Conservation (phyloP, 2,888 invertebrate genomes). For the Athalia circularis region DNA sequence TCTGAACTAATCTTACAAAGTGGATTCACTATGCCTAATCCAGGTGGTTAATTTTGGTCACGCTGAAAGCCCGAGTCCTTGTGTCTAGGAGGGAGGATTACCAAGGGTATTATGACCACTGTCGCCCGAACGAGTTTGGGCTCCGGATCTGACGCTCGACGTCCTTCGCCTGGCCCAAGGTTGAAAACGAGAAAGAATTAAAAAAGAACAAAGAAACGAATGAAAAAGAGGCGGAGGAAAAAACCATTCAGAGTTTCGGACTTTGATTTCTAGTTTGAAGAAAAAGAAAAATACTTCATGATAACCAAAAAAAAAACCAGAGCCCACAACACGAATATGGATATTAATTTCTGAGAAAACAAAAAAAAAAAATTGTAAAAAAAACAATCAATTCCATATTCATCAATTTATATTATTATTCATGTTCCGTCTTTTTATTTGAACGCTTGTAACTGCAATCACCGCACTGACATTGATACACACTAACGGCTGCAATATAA, state of each 20-base stretch:
- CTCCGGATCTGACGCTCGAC: neutral
- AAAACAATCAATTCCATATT: too few relatives aligned
- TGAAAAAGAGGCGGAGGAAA: too few relatives aligned
- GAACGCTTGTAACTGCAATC: conserved; percentile 5
- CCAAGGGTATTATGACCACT: neutral
- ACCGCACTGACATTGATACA: conserved; percentile 12
- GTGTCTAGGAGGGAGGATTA: conserved; percentile 21
- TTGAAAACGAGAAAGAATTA: neutral
- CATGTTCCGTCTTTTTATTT: conserved; percentile 34
- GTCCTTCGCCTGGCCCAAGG: too few relatives aligned
- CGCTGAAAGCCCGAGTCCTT: conserved; percentile 17
- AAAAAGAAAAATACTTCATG: too few relatives aligned
- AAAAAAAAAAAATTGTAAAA: too few relatives aligned
- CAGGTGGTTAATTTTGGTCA: conserved; percentile 23
- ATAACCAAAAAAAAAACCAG: too few relatives aligned
- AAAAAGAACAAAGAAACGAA: conserved; percentile 25
- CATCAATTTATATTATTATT: conserved; percentile 48
- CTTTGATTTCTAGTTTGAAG: too few relatives aligned
- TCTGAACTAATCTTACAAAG: conserved; percentile 24
- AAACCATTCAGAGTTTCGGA: too few relatives aligned
- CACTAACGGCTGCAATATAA: neutral
- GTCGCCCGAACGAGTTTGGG: neutral
- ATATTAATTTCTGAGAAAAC: too few relatives aligned
- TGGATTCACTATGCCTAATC: conserved; percentile 24
- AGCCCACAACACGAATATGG: too few relatives aligned